These are phyloP conservation scores for Rhorus exstirpatorius DNA, from an alignment of 2,888 invertebrate species.

Conservation along the genomic window DNA sequence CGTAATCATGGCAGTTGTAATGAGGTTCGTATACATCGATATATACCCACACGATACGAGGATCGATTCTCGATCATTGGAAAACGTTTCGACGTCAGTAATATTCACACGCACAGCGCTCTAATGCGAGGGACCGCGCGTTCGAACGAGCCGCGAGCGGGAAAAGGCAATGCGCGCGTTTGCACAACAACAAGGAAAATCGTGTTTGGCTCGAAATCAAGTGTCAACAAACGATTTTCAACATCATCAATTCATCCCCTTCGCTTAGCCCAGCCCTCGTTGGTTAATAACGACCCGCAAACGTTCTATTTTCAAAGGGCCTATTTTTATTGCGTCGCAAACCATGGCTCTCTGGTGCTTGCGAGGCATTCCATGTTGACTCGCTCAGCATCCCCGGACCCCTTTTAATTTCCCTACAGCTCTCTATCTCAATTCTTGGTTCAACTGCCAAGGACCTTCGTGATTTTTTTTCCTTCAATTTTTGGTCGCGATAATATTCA, in stretches of 20 bases:
- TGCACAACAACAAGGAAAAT: conserved; percentile 2
- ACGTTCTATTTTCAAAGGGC: conserved; percentile 44
- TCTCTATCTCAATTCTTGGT: too few relatives aligned
- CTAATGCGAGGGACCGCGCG: not conserved
- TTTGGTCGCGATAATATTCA: too few relatives aligned
- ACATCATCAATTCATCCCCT: conserved; percentile 13
- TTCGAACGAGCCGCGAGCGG: not conserved
- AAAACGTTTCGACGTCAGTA: conserved; percentile 24
- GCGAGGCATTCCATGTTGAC: too few relatives aligned
- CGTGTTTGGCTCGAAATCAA: not conserved
- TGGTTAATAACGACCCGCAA: conserved; percentile 33
- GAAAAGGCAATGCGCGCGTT: conserved; percentile 17
- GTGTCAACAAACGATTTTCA: conserved; percentile 36
- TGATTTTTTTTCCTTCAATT: too few relatives aligned
- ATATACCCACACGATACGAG: not conserved
- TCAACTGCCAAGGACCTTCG: too few relatives aligned
- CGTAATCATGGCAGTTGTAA: conserved; percentile 61
- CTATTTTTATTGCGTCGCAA: conserved; percentile 23
- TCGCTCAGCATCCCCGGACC: too few relatives aligned
- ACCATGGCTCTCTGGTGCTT: not conserved
- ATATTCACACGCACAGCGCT: too few relatives aligned
- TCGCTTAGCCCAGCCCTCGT: not conserved
- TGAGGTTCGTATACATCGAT: conserved; percentile 9
- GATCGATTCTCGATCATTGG: conserved; percentile 48
- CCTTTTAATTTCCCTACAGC: too few relatives aligned